A percentile compares a stretch with the other conserved stretches of the same genome.
Conservation (phyloP, 2,888 invertebrate genomes). For the Amblyjoppa proteus region DNA sequence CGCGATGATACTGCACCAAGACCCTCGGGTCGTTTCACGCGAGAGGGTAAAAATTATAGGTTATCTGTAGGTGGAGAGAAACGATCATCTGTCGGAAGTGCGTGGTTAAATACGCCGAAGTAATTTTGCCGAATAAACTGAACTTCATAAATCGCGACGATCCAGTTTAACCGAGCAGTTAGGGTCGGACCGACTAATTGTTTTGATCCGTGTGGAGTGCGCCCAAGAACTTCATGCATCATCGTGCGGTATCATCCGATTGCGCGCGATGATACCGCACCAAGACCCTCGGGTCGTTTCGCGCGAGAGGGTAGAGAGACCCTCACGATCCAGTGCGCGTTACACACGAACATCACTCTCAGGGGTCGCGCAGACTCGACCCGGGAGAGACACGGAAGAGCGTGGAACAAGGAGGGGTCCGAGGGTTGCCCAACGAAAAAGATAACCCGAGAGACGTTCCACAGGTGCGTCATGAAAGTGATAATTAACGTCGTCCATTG, state of each 20-base stretch:
- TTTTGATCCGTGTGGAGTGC: neutral
- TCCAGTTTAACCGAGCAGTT: neutral
- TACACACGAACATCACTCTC: neutral
- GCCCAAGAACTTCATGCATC: neutral
- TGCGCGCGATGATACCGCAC: neutral
- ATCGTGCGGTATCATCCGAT: neutral
- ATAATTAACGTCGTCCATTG: slow-evolving; percentile 82
- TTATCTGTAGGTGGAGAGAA: no score
- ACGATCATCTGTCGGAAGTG: no score
- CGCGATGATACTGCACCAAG: no score
- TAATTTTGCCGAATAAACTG: neutral
- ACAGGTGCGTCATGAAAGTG: slow-evolving; percentile 75
- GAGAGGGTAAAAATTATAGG: no score
- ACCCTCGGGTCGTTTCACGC: no score
- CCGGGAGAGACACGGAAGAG: slow-evolving; percentile 2
- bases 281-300: neutral
- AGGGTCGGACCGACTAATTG: neutral
- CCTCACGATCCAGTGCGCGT: neutral
- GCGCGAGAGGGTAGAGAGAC: neutral
- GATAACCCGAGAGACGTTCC: slow-evolving; percentile 65
- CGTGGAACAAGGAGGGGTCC: slow-evolving; percentile 20
- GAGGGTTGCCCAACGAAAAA: slow-evolving; percentile 44
- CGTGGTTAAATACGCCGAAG: no score
- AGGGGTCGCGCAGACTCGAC: neutral
- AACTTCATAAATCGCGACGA: neutral